Base-by-base conservation (phyloP, 2,888 invertebrate genomes). In the Pseudolycoriella hygida region DNA sequence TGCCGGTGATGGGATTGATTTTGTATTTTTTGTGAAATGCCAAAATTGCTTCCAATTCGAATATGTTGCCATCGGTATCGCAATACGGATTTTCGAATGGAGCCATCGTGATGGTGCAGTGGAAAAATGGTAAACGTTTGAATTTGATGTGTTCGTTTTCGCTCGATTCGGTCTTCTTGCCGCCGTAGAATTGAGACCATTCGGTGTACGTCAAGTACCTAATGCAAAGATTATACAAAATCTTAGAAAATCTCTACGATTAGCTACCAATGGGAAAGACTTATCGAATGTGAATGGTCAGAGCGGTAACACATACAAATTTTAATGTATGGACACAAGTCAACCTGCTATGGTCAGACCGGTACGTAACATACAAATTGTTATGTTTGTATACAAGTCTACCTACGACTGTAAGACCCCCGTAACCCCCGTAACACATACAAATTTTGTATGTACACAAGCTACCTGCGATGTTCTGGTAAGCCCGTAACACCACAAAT, bases 51-150 rank as follows among this genome's bases (percentile, higher is more conserved):
- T 86, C 78, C 20, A 96, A 65, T 60, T 98, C 97, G 62, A 89
- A 99, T 37, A 97, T 75, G 60, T 93, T 87, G 10, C 98, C 98
- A 51, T 89, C 77, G 12, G 67, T 62, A 55, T 94, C 93, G 59
- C 90, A 87, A 54, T 88, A 88, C 0, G 98, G 96, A 58, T 84
- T 79, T 50, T 88, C 83, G 60, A 88, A 96, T 0, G 93, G 94
- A 57, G 87, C 83, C 51, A 99, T 70, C 15, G 88, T 88, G 25
- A 99, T 68, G 53, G 88, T 85, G 61, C 94, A 96, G 59, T 92
- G 89, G 60, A 86, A 84, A 58, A 80, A 93, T 0, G 98, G 98
- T 8, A 98, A 70, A 45, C 97, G 74, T 55, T 85, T 79, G 59
- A 97, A 98, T 50, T 82, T 78, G 3, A 80, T 76, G 55, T 83